Evolutionary conservation across 2,888 invertebrate genomes (phyloP).

Genomic region (Pemphredon lugubris): DNA sequence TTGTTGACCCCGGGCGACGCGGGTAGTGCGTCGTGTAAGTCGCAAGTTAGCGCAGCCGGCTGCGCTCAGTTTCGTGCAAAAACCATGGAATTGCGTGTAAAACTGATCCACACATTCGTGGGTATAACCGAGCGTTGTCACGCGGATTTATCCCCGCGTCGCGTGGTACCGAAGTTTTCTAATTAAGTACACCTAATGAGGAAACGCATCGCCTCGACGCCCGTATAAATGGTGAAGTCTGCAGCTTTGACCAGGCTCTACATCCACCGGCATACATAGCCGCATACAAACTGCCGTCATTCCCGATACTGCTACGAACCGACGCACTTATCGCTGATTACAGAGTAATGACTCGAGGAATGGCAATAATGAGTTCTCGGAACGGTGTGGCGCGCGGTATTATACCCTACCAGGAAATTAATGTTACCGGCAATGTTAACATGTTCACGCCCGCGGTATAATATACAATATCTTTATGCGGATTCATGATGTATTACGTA

Average conservation of each 20-base stretch:
- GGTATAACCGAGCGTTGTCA: conserved; percentile 27
- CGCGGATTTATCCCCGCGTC: conserved; percentile 41
- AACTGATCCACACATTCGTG: neutral
- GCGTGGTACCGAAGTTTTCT: conserved; percentile 56
- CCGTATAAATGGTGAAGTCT: conserved; percentile 42
- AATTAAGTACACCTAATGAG: conserved; percentile 64
- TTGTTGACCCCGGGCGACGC: too few relatives aligned
- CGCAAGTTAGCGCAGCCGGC: neutral
- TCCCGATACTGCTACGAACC: conserved; percentile 30
- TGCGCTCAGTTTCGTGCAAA: neutral
- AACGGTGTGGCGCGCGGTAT: too few relatives aligned
- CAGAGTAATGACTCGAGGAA: neutral
- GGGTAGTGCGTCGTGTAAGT: too few relatives aligned
- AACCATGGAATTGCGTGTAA: neutral
- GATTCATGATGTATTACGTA: too few relatives aligned
- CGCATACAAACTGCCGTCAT: conserved; percentile 34
- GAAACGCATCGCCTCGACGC: conserved; percentile 44
- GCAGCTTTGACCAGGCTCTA: neutral
- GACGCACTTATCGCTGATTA: conserved; percentile 15
- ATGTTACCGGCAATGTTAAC: too few relatives aligned
- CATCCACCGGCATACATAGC: conserved; percentile 14
- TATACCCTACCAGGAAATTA: too few relatives aligned
- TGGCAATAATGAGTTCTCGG: neutral
- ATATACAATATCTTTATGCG: too few relatives aligned
- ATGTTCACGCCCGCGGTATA: too few relatives aligned